These are phyloP conservation scores for Chelonus insularis DNA, from an alignment of 1,140 invertebrate species.

Conservation along the genomic window DNA sequence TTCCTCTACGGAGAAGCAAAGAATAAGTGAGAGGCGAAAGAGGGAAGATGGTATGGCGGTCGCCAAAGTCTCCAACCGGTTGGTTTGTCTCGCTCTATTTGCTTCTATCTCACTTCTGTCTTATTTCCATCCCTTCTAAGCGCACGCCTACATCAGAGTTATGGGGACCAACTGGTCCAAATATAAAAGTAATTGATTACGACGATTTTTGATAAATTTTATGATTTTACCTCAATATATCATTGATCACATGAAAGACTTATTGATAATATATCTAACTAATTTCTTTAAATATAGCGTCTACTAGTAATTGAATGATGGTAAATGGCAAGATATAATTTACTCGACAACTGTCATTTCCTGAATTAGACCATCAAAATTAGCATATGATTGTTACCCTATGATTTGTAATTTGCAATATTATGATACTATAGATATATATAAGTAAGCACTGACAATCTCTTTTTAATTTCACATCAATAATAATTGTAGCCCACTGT, in stretches of 20 bases:
- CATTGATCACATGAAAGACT: neutral
- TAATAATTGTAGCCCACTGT: too few species aligned
- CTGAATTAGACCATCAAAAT: too few species aligned
- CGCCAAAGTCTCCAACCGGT: slow-evolving; percentile 56
- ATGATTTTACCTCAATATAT: neutral
- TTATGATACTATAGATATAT: too few species aligned
- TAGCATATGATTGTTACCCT: too few species aligned
- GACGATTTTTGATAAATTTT: neutral
- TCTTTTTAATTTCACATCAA: too few species aligned
- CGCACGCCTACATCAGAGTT: slow-evolving; percentile 9
- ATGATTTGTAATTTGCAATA: too few species aligned
- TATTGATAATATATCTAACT: too few species aligned
- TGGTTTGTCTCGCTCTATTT: slow-evolving; percentile 34
- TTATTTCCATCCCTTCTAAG: slow-evolving; percentile 35
- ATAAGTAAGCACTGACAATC: too few species aligned
- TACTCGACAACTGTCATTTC: too few species aligned
- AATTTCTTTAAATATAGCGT: too few species aligned
- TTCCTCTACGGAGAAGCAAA: slow-evolving; percentile 26
- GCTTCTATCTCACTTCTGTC: slow-evolving; percentile 14
- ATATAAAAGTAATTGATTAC: neutral
- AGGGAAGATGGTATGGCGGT: slow-evolving; percentile 56
- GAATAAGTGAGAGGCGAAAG: slow-evolving; percentile 43
- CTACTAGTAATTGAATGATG: too few species aligned
- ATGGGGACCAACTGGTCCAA: slow-evolving; percentile 27
- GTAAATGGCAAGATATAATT: too few species aligned